Percentiles rank a stretch among this genome's conserved stretches.
Evolutionary conservation across 2,888 invertebrate species (phyloP).

Genomic region (Papilio protenor): DNA sequence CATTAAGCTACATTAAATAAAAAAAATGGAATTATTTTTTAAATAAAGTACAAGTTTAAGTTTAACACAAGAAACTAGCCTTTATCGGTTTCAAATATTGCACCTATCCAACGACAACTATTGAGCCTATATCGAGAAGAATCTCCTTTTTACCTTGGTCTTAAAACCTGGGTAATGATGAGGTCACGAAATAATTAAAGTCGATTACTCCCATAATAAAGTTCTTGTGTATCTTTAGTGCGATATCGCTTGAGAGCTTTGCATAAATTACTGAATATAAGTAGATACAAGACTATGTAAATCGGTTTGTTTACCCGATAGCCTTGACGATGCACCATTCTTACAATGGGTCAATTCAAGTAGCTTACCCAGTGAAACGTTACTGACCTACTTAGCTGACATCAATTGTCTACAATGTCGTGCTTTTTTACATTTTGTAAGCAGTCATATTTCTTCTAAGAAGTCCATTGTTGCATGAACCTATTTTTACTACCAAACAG

Average conservation of each 20-base stretch:
- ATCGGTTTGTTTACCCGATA: slow-evolving; percentile 18
- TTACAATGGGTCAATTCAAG: slow-evolving; percentile 24
- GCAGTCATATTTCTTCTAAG: slow-evolving; percentile 11
- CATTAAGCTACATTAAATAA: too few species aligned
- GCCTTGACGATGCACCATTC: slow-evolving; percentile 8
- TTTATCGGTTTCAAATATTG: background rate
- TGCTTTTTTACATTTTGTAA: slow-evolving; percentile 19
- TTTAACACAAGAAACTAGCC: background rate
- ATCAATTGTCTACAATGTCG: slow-evolving; percentile 25
- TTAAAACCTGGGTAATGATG: too few species aligned
- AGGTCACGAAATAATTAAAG: too few species aligned
- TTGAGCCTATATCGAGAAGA: too few species aligned
- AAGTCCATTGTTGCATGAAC: background rate
- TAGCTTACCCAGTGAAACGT: slow-evolving; percentile 1
- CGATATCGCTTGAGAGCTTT: background rate
- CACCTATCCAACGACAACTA: too few species aligned
- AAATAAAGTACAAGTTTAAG: background rate
- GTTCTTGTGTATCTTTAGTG: background rate
- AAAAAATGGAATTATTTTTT: background rate
- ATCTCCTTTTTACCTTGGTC: too few species aligned
- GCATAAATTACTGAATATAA: slow-evolving; percentile 7
- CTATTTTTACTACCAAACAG: background rate
- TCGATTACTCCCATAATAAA: background rate
- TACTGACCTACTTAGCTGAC: slow-evolving; percentile 21
- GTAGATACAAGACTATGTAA: slow-evolving; percentile 3